phyloP scores from a whole-genome alignment of 2,888 invertebrate genomes.

The Schizaphis graminum region DNA sequence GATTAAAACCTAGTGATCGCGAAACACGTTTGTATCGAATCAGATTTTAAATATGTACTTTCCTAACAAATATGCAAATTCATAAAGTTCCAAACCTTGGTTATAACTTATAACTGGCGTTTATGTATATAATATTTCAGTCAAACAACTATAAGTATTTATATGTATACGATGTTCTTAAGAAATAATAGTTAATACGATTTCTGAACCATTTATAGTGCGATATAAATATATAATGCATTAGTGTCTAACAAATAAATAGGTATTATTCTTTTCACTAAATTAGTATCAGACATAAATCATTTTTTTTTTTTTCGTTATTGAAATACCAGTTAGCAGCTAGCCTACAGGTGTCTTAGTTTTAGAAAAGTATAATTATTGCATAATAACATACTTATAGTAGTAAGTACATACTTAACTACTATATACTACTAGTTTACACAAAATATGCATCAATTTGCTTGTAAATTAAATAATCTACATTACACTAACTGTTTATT shows the following conservation, averaged over 20 bases:
- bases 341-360: neutral
- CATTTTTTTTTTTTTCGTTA: neutral
- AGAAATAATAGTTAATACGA: neutral
- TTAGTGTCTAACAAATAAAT: neutral
- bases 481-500: too few relatives aligned
- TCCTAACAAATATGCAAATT: slow-evolving; percentile 21
- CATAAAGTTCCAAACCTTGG: neutral
- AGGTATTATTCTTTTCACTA: neutral
- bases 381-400: neutral
- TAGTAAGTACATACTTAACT: too few relatives aligned
- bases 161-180: neutral
- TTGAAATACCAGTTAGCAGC: neutral
- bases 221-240: neutral
- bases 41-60: slow-evolving; percentile 31
- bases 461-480: too few relatives aligned
- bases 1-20: slow-evolving; percentile 32
- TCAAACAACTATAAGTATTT: neutral
- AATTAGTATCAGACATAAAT: neutral
- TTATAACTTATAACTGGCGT: neutral
- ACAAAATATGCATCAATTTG: too few relatives aligned
- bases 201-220: neutral
- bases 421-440: too few relatives aligned
- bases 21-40: slow-evolving; percentile 25
- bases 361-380: neutral
- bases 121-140: neutral